Conservation (phyloP, 2,888 invertebrate species). For the Cecidostiba fungosa region DNA sequence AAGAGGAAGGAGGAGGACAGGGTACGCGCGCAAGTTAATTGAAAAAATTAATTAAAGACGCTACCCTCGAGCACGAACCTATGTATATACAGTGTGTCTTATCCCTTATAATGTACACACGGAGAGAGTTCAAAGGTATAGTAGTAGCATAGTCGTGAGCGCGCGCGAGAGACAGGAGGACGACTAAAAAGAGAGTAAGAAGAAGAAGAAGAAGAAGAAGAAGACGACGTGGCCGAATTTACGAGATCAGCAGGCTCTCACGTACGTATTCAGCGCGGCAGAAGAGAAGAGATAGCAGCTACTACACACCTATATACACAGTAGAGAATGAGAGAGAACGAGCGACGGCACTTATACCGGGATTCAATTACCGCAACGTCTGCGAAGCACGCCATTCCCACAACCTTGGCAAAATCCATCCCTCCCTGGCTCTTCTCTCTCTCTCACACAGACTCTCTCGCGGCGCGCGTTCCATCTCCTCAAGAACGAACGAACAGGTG, state of each 20-base stretch:
- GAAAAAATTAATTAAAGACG: conserved; percentile 64
- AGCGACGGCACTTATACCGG: conserved; percentile 72
- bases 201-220: conserved; percentile 43
- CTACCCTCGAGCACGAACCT: conserved; percentile 29
- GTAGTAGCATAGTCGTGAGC: too few relatives aligned
- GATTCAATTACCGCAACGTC: conserved; percentile 81
- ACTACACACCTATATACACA: conserved; percentile 27
- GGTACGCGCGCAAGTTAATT: conserved; percentile 52
- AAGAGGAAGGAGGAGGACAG: not conserved
- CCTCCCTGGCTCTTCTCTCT: conserved; percentile 45
- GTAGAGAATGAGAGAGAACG: not conserved
- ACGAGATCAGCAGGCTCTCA: conserved; percentile 58
- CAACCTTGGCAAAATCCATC: conserved; percentile 69
- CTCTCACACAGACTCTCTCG: too few relatives aligned
- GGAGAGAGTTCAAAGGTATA: conserved; percentile 50
- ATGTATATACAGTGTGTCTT: conserved; percentile 22
- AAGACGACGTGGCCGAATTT: conserved; percentile 53
- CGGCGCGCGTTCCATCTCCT: conserved; percentile 74
- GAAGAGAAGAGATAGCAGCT: conserved; percentile 11
- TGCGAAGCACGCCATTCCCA: conserved; percentile 78
- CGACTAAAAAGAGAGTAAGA: conserved; percentile 42
- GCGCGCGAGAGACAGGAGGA: not conserved
- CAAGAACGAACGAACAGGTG: conserved; percentile 77
- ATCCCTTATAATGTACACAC: conserved; percentile 24
- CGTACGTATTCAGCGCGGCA: conserved; percentile 51